phyloP scores from a whole-genome alignment of 2,888 invertebrate genomes.

The Eilema depressum region DNA sequence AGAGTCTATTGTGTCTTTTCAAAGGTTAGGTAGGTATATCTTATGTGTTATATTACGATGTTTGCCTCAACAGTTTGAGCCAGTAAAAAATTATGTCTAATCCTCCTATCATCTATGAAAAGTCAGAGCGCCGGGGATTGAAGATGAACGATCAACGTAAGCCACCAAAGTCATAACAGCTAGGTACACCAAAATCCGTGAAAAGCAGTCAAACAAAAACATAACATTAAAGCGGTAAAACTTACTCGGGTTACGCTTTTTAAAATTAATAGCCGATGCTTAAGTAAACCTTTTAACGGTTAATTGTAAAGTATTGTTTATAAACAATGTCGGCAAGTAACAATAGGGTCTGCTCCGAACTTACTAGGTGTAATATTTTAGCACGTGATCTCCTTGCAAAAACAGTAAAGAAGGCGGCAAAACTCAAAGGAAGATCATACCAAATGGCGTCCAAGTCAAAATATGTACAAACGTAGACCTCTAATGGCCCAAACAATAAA shows the following conservation, averaged over 20 bases:
- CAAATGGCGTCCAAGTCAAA: conserved; percentile 78
- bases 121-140: not conserved
- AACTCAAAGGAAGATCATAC: conserved; percentile 66
- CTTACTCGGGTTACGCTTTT: conserved; percentile 16
- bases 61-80: not conserved
- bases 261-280: conserved; percentile 3
- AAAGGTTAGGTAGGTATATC: no score
- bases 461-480: conserved; percentile 82
- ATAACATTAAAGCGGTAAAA: conserved; percentile 16
- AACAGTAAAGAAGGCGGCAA: conserved; percentile 64
- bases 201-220: not conserved
- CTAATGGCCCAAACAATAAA: conserved; percentile 81
- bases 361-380: conserved; percentile 55
- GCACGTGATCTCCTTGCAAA: conserved; percentile 77
- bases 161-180: not conserved
- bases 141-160: not conserved
- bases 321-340: conserved; percentile 33
- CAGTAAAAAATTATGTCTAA: no score
- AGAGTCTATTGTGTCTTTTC: no score
- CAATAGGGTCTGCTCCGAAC: conserved; percentile 20
- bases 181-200: not conserved
- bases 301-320: conserved; percentile 37
- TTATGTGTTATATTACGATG: no score
- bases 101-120: not conserved
- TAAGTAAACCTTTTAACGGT: conserved; percentile 41